Percentiles rank a stretch among this genome's conserved stretches.
Conservation (phyloP, 2,113 vertebrate species). For the Australoheros scitulus region DNA sequence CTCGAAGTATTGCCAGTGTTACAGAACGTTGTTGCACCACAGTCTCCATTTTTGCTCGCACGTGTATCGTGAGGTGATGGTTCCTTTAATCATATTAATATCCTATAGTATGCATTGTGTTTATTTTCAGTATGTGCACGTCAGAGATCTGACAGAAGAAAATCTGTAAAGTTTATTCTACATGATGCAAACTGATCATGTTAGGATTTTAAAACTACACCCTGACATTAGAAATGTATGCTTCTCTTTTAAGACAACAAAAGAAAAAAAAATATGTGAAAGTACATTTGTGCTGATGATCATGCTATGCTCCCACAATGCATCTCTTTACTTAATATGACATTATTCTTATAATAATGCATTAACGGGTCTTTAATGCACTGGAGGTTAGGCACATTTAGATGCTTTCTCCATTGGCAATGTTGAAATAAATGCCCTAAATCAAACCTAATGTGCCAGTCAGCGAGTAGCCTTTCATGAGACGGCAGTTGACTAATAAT, state of each 20-base stretch:
- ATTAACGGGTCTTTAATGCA: slow-evolving; percentile 6
- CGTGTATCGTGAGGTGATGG: neutral
- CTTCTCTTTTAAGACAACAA: neutral
- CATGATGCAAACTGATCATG: neutral
- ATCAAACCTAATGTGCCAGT: slow-evolving; percentile 6
- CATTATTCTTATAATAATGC: slow-evolving; percentile 1
- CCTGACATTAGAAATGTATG: neutral
- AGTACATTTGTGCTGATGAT: neutral
- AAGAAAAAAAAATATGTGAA: neutral
- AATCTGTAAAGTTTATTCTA: neutral
- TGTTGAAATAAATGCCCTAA: slow-evolving; percentile 11
- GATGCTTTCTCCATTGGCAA: slow-evolving; percentile 3
- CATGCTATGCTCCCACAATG: neutral
- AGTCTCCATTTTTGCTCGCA: neutral
- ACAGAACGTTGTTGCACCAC: neutral
- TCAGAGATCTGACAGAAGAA: neutral
- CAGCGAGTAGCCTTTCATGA: slow-evolving; percentile 10
- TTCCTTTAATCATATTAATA: too few species aligned
- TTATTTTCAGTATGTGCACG: neutral
- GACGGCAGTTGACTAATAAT: slow-evolving; percentile 9
- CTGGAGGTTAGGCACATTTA: slow-evolving; percentile 4
- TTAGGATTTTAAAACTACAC: neutral
- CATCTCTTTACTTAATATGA: neutral
- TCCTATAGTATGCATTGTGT: too few species aligned
- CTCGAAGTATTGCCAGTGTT: neutral